Conservation (phyloP, 2,797 vertebrate genomes). For the Cryptoprocta ferox region DNA sequence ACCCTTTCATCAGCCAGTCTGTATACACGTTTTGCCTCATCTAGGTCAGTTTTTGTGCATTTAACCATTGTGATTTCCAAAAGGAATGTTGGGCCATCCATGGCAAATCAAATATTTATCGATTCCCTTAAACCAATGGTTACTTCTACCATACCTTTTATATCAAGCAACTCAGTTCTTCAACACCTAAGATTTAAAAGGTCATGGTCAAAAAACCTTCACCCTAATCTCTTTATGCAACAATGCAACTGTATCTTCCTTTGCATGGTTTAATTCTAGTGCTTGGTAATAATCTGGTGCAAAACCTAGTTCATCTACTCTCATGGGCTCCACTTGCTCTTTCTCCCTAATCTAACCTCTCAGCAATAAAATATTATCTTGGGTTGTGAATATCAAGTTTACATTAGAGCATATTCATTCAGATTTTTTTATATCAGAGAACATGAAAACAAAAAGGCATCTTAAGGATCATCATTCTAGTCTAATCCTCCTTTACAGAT, state of each 20-base stretch:
- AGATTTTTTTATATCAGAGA: not conserved
- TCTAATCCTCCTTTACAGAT: not conserved
- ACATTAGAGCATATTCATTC: not conserved
- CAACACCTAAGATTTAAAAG: not conserved
- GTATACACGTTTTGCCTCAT: not conserved
- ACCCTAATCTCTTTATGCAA: not conserved
- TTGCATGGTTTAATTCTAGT: not conserved
- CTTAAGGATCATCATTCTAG: not conserved
- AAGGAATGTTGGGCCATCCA: not conserved
- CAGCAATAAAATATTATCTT: not conserved
- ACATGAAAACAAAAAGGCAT: not conserved
- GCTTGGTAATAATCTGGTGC: not conserved
- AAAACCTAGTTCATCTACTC: not conserved
- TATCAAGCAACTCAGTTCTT: not conserved
- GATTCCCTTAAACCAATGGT: not conserved
- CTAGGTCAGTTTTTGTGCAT: not conserved
- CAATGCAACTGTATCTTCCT: not conserved
- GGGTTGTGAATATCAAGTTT: constrained; percentile 7
- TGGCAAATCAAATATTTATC: not conserved
- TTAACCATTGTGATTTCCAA: constrained; percentile 3
- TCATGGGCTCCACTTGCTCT: not conserved
- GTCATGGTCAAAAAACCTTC: not conserved
- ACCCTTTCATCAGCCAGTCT: not conserved
- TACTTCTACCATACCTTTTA: not conserved
- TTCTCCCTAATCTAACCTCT: not conserved